These are phyloP conservation scores for Clivina fossor DNA, from an alignment of 2,888 invertebrate species.

Conservation along the genomic window DNA sequence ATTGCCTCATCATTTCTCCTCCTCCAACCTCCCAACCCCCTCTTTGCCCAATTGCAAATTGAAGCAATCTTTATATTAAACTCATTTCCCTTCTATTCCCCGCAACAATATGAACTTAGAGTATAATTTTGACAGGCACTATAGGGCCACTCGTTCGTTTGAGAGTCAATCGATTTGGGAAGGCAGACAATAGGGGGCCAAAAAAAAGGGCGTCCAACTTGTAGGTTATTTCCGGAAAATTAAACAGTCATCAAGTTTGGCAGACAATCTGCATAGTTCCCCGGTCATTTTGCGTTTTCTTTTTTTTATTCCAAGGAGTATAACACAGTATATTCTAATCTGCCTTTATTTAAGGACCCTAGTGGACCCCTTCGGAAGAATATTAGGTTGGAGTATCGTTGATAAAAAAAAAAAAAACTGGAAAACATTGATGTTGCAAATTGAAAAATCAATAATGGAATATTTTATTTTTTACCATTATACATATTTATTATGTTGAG, in stretches of 20 bases:
- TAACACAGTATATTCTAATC: slow-evolving; percentile 9
- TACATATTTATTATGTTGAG: too few species aligned
- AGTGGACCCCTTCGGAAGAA: neutral
- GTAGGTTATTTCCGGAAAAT: slow-evolving; percentile 48
- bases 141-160: slow-evolving; percentile 45
- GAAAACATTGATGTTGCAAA: slow-evolving; percentile 17
- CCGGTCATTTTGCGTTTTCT: slow-evolving; percentile 22
- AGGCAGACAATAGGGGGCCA: slow-evolving; percentile 34
- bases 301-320: neutral
- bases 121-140: slow-evolving; percentile 51
- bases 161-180: slow-evolving; percentile 34
- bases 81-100: slow-evolving; percentile 26
- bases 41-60: slow-evolving; percentile 53
- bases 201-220: slow-evolving; percentile 45
- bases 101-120: slow-evolving; percentile 50
- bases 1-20: too few species aligned
- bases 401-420: slow-evolving; percentile 8
- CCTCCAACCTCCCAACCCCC: too few species aligned
- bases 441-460: slow-evolving; percentile 28
- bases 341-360: slow-evolving; percentile 4
- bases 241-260: slow-evolving; percentile 45
- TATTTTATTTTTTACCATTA: too few species aligned
- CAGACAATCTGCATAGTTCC: slow-evolving; percentile 45
- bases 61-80: slow-evolving; percentile 54
- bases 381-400: neutral